A percentile compares a stretch with the other conserved stretches of the same genome.
These are phyloP conservation scores for Spicauda simplicius DNA, from an alignment of 2,888 invertebrate species.

Conservation along the genomic window DNA sequence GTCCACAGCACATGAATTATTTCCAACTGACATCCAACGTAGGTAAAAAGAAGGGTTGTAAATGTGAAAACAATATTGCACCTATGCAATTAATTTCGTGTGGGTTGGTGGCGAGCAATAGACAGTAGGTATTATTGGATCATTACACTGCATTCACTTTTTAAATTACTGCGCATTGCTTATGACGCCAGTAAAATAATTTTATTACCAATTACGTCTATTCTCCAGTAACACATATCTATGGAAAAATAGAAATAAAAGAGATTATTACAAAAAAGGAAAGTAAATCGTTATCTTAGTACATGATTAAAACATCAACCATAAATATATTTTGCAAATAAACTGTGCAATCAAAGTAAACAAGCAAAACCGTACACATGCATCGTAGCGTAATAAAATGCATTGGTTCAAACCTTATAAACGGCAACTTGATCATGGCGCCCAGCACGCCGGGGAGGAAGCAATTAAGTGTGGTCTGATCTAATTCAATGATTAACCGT, in stretches of 20 bases:
- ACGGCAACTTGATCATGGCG: slow-evolving; percentile 34
- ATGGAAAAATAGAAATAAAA: too few relatives aligned
- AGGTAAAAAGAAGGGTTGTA: slow-evolving; percentile 15
- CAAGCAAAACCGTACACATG: slow-evolving; percentile 8
- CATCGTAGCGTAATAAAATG: slow-evolving; percentile 10
- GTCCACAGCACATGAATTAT: slow-evolving; percentile 20
- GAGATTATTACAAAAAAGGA: too few relatives aligned
- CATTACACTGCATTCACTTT: not conserved
- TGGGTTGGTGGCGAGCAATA: too few relatives aligned
- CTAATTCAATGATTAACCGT: slow-evolving; percentile 24
- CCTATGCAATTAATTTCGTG: too few relatives aligned
- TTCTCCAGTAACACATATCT: too few relatives aligned
- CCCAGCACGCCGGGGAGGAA: slow-evolving; percentile 33
- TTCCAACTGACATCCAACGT: slow-evolving; percentile 19
- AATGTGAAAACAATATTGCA: not conserved
- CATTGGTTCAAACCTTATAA: slow-evolving; percentile 38
- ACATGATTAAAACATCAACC: not conserved
- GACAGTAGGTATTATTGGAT: too few relatives aligned
- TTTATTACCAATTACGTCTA: too few relatives aligned
- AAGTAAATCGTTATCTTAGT: too few relatives aligned
- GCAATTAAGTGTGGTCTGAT: slow-evolving; percentile 6
- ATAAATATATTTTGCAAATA: not conserved
- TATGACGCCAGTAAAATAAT: too few relatives aligned
- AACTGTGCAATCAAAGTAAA: slow-evolving; percentile 1
- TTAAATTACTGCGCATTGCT: not conserved